Evolutionary conservation across 2,797 vertebrate species (phyloP).

Genomic region (Tapirus indicus): DNA sequence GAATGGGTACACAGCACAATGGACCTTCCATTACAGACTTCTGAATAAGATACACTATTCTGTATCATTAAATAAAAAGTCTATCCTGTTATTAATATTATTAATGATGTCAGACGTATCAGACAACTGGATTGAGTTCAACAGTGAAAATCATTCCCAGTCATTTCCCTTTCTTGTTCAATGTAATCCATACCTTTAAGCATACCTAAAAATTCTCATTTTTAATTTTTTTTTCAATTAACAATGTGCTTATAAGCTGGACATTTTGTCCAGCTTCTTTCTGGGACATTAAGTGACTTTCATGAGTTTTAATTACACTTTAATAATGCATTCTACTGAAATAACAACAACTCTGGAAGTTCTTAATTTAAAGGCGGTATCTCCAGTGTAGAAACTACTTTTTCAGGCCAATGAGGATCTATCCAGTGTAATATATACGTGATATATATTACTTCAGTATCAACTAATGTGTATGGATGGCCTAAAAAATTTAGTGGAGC

Average conservation of each 20-base stretch:
- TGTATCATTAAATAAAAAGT: not conserved
- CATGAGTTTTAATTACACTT: not conserved
- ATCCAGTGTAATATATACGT: not conserved
- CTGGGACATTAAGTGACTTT: conserved; percentile 28
- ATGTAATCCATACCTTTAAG: not conserved
- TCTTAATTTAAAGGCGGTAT: conserved; percentile 28
- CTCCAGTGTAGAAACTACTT: not conserved
- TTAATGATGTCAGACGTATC: not conserved
- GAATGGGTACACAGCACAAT: not conserved
- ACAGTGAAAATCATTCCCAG: not conserved
- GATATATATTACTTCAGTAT: not conserved
- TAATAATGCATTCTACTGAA: conserved; percentile 5
- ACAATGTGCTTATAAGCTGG: not conserved
- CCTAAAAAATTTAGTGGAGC: conserved; percentile 17
- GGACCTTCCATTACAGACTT: not conserved
- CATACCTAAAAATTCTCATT: not conserved
- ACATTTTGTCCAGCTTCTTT: not conserved
- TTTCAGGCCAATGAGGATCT: not conserved
- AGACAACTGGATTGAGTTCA: not conserved
- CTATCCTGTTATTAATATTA: not conserved
- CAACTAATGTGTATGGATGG: not conserved
- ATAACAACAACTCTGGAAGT: not conserved
- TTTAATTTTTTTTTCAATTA: conserved; percentile 4
- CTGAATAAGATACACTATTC: not conserved
- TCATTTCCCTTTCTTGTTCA: not conserved